Base-by-base conservation (phyloP, 2,113 vertebrate genomes). In the Psammodynastes pulverulentus region DNA sequence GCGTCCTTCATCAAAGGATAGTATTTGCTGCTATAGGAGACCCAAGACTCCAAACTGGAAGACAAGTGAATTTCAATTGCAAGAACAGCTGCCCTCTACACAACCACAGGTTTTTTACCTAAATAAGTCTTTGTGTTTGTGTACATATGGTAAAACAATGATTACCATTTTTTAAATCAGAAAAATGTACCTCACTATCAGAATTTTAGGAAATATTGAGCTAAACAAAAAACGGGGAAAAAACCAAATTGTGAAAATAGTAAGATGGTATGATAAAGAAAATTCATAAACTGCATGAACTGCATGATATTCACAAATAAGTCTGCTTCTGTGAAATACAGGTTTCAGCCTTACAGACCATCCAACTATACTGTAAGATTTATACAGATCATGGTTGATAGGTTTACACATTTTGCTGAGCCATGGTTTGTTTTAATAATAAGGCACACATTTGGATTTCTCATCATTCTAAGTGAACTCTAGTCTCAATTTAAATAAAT, bases 251-350 rank as follows among this genome's bases (percentile, higher is more conserved):
- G 34, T 79, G 34, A 79, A 79, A 79, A 21, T 39, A 79, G 72
- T 43, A 79, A 79, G 72, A 43, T 79, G 6, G 17, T 39, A 21
- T 79, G 34, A 39, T 79, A 96, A 89, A 15, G 0, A 0, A 95
- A 95, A 96, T 93, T 95, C 96, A 94, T 89, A 91, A 96, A 95
- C 95, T 93, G 94, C 45, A 48, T 0, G 1, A 90, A 92, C 86
- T 94, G n/a, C n/a, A n/a, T n/a, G 86, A 34, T 84, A 95, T 85
- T 96, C 93, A 94, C 84, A 9, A 48, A 29, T 13, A 67, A 67
- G 7, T 19, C 26, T 24, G 15, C 34, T 34, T 87, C 51, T 88
- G 9, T 85, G 23, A 85, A 46, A 24, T 88, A 39, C 39, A 58
- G 23, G 5, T 56, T 46, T 43, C 15, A 29, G 91, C 62, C 95